Conservation (phyloP, 2,797 vertebrate genomes). For the Tauraco hartlaubi region DNA sequence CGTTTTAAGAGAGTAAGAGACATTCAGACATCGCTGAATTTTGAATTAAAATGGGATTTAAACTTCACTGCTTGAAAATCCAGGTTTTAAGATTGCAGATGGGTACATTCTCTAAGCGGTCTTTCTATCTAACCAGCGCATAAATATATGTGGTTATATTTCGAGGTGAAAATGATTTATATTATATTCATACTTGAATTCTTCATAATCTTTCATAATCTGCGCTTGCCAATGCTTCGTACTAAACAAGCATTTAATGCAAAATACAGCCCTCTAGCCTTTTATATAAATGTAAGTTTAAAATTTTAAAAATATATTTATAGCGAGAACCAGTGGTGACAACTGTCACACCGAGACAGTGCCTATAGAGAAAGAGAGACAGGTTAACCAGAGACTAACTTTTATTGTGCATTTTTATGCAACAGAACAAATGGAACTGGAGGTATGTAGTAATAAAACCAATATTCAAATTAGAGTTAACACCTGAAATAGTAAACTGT, state of each 20-base stretch:
- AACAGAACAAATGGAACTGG: slow-evolving; percentile 83
- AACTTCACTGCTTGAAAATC: slow-evolving; percentile 1
- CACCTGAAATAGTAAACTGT: slow-evolving; percentile 81
- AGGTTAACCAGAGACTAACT: slow-evolving; percentile 74
- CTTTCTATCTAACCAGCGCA: neutral
- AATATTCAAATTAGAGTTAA: slow-evolving; percentile 82
- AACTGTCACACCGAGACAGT: neutral
- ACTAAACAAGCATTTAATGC: neutral
- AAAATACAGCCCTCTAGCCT: neutral
- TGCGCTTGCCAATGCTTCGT: neutral
- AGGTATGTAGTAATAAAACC: slow-evolving; percentile 84
- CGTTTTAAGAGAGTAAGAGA: neutral
- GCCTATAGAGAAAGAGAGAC: neutral
- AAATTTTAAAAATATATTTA: neutral
- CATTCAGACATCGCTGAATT: neutral
- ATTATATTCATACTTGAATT: neutral
- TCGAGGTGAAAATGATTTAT: neutral
- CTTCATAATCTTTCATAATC: neutral
- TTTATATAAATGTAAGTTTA: neutral
- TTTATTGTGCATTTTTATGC: slow-evolving; percentile 85
- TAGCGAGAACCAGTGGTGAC: neutral
- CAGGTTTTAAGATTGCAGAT: slow-evolving; percentile 1
- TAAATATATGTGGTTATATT: neutral
- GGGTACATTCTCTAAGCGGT: neutral
- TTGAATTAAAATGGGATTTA: slow-evolving; percentile 52